These are phyloP conservation scores for Danaus melanippus DNA, from an alignment of 1,140 invertebrate genomes.

Conservation along the genomic window DNA sequence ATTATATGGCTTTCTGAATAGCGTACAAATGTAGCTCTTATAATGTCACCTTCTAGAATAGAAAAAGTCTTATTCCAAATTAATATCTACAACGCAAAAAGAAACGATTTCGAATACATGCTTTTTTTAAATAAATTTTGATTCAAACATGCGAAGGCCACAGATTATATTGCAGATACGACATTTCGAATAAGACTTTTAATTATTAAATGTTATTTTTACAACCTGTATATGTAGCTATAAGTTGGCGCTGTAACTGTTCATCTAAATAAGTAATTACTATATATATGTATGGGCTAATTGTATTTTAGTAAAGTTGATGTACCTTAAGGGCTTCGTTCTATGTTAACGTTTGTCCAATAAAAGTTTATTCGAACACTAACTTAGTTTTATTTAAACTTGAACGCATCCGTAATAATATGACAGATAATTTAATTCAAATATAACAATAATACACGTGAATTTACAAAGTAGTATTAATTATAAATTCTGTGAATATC, in stretches of 20 bases:
- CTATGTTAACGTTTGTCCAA: constrained; percentile 54
- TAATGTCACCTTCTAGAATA: constrained; percentile 57
- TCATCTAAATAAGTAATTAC: constrained; percentile 30
- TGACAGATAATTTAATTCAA: too few species aligned
- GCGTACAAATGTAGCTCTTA: constrained; percentile 51
- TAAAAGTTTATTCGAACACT: constrained; percentile 64
- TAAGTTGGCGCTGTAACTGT: constrained; percentile 25
- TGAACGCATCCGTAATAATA: too few species aligned
- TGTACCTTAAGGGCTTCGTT: constrained; percentile 53
- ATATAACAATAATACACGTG: too few species aligned
- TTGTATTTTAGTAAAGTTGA: constrained; percentile 59
- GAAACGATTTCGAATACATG: too few species aligned
- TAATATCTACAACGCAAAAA: constrained; percentile 1
- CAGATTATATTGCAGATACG: too few species aligned
- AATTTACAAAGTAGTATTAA: too few species aligned
- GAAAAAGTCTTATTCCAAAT: constrained; percentile 23
- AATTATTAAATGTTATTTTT: constrained; percentile 28
- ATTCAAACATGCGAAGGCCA: too few species aligned
- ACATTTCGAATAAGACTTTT: too few species aligned
- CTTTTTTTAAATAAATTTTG: too few species aligned
- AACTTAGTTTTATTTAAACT: constrained; percentile 39
- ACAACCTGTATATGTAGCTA: constrained; percentile 33
- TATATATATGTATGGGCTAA: constrained; percentile 31
- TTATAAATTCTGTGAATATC: too few species aligned
- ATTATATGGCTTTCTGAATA: constrained; percentile 14